These are phyloP conservation scores for Ardeotis arabs DNA, from an alignment of 2,113 vertebrate species.

Conservation along the genomic window DNA sequence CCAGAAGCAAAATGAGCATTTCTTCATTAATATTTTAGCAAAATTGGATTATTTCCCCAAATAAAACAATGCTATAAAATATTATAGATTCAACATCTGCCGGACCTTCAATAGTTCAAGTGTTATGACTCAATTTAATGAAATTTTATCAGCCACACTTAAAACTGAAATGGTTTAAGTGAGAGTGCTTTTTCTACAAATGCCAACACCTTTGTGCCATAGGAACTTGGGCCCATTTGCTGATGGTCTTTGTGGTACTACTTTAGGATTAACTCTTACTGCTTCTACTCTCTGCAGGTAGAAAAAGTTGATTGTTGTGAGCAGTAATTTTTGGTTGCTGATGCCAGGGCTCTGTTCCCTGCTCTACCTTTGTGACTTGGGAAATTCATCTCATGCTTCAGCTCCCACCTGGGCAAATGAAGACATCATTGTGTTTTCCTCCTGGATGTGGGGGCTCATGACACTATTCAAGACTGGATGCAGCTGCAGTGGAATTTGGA, in stretches of 20 bases:
- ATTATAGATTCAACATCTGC: conserved; percentile 8
- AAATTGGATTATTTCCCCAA: neutral
- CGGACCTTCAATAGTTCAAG: conserved; percentile 38
- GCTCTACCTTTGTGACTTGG: neutral
- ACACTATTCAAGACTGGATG: neutral
- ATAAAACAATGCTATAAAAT: neutral
- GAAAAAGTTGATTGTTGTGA: neutral
- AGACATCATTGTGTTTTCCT: neutral
- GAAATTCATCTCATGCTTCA: neutral
- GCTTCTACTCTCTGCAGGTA: neutral
- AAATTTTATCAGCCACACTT: neutral
- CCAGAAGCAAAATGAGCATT: neutral
- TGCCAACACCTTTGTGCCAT: neutral
- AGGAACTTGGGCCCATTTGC: neutral
- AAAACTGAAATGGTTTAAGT: neutral
- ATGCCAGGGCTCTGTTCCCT: neutral
- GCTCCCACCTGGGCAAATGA: neutral
- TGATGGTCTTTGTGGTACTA: neutral
- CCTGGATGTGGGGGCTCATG: neutral
- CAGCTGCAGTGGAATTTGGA: neutral
- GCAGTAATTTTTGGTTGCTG: neutral
- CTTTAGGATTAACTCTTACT: neutral
- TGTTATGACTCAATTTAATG: neutral
- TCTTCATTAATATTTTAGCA: conserved; percentile 38
- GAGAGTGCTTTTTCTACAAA: neutral